A percentile compares a stretch with the other conserved stretches of the same genome.
These are phyloP conservation scores for Halcyon smyrnensis DNA, from an alignment of 2,797 vertebrate genomes.

Conservation along the genomic window DNA sequence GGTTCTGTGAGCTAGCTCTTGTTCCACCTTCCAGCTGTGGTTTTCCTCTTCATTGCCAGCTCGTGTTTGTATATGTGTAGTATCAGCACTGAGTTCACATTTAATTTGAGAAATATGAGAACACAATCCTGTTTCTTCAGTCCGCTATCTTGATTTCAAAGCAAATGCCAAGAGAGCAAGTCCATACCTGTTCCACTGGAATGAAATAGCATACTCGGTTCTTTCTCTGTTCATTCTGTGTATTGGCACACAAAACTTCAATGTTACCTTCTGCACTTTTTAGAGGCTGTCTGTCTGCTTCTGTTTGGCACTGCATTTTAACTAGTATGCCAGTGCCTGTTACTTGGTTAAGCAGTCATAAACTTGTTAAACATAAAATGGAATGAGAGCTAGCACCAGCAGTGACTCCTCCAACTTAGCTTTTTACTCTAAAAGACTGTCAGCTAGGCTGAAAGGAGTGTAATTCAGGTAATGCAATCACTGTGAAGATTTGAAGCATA, in stretches of 20 bases:
- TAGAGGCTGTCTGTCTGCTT: background rate
- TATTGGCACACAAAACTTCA: background rate
- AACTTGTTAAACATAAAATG: background rate
- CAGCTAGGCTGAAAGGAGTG: background rate
- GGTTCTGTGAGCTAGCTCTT: background rate
- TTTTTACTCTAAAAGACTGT: background rate
- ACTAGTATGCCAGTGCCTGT: background rate
- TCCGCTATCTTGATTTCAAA: background rate
- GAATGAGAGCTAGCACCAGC: background rate
- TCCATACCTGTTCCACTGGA: background rate
- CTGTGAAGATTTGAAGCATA: background rate
- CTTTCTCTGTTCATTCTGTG: background rate
- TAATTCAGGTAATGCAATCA: background rate
- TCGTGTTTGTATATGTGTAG: background rate
- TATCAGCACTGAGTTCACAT: background rate
- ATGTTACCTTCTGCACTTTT: background rate
- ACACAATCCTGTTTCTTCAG: background rate
- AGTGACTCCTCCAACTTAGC: background rate
- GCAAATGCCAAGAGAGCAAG: background rate
- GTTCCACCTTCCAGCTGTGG: background rate
- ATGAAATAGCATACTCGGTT: background rate
- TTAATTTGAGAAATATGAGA: background rate
- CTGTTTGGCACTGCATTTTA: background rate
- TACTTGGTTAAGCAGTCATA: background rate
- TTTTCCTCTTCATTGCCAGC: background rate